Evolutionary conservation across 2,888 invertebrate genomes (phyloP).

Genomic region (Erpobdella octoculata): DNA sequence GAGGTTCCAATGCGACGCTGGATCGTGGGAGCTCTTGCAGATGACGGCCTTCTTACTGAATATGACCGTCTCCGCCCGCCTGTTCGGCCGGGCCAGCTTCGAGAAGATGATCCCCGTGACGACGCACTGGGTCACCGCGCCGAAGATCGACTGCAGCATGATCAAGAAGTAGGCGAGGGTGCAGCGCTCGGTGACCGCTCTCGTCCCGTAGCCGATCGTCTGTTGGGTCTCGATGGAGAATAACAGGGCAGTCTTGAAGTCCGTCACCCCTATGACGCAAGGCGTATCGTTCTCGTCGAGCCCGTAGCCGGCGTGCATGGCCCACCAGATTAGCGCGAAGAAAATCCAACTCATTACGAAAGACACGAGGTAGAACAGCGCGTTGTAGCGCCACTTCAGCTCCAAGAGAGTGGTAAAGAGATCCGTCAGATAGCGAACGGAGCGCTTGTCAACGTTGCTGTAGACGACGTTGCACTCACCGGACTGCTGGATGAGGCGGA

Average conservation of each 20-base stretch:
- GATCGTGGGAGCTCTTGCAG: constrained; percentile 54
- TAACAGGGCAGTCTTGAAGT: constrained; percentile 33
- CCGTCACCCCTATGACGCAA: constrained; percentile 32
- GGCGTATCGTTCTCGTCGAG: constrained; percentile 54
- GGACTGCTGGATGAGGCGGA: constrained; percentile 86
- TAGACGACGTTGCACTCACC: constrained; percentile 94
- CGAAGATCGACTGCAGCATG: constrained; percentile 81
- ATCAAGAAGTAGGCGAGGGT: constrained; percentile 79
- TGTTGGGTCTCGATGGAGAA: constrained; percentile 87
- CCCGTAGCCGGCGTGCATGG: constrained; percentile 83
- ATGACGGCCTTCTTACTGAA: constrained; percentile 85
- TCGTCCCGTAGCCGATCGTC: constrained; percentile 80
- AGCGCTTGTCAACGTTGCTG: constrained; percentile 82
- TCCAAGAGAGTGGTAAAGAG: constrained; percentile 56
- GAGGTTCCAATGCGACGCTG: neutral
- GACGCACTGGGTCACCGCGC: constrained; percentile 67
- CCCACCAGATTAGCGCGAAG: constrained; percentile 89
- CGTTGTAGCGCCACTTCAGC: constrained; percentile 55
- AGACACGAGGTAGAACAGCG: constrained; percentile 52
- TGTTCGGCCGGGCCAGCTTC: constrained; percentile 73
- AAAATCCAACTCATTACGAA: constrained; percentile 78
- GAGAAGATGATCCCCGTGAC: constrained; percentile 74
- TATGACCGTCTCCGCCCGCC: constrained; percentile 82
- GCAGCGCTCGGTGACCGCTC: constrained; percentile 81
- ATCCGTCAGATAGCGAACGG: constrained; percentile 57